phyloP scores from a whole-genome alignment of 2,888 invertebrate species.

The Stenotaenia linearis region DNA sequence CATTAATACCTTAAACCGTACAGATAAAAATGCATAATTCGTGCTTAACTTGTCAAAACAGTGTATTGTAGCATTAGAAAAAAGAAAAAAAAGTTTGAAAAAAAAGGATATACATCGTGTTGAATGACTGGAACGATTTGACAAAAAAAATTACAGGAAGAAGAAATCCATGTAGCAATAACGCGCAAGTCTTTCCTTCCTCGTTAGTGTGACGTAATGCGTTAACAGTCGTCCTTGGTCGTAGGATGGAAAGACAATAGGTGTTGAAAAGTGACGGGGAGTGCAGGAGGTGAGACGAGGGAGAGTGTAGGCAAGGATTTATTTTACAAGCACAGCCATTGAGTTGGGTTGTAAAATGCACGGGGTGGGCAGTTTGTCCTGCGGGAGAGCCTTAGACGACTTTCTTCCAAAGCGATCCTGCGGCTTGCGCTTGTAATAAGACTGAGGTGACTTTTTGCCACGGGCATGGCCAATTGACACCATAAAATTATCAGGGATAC shows the following conservation, averaged over 20 bases:
- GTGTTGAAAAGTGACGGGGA: conserved; percentile 26
- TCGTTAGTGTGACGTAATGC: conserved; percentile 31
- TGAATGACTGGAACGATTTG: background rate
- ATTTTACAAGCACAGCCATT: conserved; percentile 28
- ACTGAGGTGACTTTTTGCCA: conserved; percentile 26
- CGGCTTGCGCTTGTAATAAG: background rate
- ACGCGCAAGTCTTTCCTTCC: conserved; percentile 20
- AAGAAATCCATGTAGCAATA: conserved; percentile 23
- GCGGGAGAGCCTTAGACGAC: conserved; percentile 28
- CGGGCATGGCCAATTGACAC: conserved; percentile 30
- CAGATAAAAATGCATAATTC: background rate
- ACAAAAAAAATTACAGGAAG: background rate
- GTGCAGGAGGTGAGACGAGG: conserved; percentile 23
- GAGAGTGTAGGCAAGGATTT: conserved; percentile 29
- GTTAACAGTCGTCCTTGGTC: conserved; percentile 26
- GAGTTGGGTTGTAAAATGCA: conserved; percentile 24
- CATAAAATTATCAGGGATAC: conserved; percentile 32
- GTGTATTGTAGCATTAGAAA: background rate
- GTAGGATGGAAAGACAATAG: conserved; percentile 31
- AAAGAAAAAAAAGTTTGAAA: background rate
- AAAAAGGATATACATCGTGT: background rate
- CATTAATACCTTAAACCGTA: background rate
- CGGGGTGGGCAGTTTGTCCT: conserved; percentile 29
- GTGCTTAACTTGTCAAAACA: background rate
- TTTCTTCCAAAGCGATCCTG: conserved; percentile 19